Conservation (phyloP, 2,888 invertebrate species). For the Euplexia lucipara region DNA sequence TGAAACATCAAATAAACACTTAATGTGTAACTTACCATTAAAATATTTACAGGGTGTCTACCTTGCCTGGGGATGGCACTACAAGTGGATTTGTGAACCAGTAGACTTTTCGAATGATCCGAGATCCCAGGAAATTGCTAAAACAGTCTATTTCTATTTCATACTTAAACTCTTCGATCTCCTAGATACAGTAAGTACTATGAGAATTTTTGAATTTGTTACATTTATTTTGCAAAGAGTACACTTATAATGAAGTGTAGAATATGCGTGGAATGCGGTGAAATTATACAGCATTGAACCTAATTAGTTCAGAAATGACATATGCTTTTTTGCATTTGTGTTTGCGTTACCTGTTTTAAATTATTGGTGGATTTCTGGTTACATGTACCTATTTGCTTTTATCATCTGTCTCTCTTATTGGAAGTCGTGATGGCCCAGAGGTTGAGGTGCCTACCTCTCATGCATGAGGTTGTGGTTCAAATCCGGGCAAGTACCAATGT, state of each 20-base stretch:
- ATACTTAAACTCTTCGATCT: constrained; percentile 80
- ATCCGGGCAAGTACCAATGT: too few species aligned
- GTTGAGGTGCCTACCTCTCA: too few species aligned
- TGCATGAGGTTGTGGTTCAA: too few species aligned
- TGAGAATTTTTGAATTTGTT: constrained; percentile 14
- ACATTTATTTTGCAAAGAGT: background rate
- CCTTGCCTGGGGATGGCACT: constrained; percentile 85
- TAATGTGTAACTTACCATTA: background rate
- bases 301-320: background rate
- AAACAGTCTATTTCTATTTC: constrained; percentile 72
- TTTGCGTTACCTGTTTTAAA: background rate
- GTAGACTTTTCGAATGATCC: constrained; percentile 72
- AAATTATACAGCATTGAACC: background rate
- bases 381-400: too few species aligned
- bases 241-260: background rate
- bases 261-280: background rate
- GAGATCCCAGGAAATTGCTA: constrained; percentile 66
- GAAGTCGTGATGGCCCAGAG: too few species aligned
- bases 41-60: constrained; percentile 69
- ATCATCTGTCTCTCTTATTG: too few species aligned
- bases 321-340: background rate
- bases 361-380: too few species aligned
- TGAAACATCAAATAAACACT: too few species aligned
- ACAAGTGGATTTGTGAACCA: constrained; percentile 85
- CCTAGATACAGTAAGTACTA: constrained; percentile 82